Evolutionary conservation across 2,113 vertebrate species (phyloP).

Genomic region (Sterrhoptilus dennistouni): DNA sequence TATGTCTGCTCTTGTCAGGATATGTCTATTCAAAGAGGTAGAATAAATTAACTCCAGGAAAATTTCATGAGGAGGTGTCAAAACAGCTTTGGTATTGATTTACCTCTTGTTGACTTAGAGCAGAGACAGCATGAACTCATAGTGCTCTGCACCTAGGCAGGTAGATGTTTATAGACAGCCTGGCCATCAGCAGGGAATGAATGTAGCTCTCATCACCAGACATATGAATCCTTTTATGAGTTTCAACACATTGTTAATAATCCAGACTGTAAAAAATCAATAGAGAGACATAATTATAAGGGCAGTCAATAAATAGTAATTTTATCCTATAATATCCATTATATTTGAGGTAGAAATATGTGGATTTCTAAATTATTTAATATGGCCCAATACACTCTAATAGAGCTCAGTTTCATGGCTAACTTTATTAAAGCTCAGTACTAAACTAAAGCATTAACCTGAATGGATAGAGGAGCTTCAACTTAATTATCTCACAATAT

Average conservation of each 20-base stretch:
- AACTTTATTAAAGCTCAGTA: not conserved
- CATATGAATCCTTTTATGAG: not conserved
- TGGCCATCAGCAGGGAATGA: not conserved
- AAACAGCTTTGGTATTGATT: constrained; percentile 42
- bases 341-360: not conserved
- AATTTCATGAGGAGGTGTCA: constrained; percentile 25
- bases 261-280: not conserved
- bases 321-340: not conserved
- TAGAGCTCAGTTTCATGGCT: not conserved
- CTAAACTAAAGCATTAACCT: not conserved
- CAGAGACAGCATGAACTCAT: not conserved
- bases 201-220: not conserved
- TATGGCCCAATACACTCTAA: not conserved
- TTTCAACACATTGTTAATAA: not conserved
- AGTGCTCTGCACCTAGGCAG: not conserved
- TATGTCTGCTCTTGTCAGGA: constrained; percentile 15
- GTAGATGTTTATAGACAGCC: not conserved
- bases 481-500: not conserved
- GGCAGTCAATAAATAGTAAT: not conserved
- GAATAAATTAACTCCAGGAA: constrained; percentile 40
- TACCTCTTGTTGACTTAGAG: constrained; percentile 31
- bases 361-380: not conserved
- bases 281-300: not conserved
- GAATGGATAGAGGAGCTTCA: not conserved
- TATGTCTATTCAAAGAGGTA: constrained; percentile 32